Evolutionary conservation across 2,888 invertebrate species (phyloP).

Genomic region (Nymphalis polychloros): DNA sequence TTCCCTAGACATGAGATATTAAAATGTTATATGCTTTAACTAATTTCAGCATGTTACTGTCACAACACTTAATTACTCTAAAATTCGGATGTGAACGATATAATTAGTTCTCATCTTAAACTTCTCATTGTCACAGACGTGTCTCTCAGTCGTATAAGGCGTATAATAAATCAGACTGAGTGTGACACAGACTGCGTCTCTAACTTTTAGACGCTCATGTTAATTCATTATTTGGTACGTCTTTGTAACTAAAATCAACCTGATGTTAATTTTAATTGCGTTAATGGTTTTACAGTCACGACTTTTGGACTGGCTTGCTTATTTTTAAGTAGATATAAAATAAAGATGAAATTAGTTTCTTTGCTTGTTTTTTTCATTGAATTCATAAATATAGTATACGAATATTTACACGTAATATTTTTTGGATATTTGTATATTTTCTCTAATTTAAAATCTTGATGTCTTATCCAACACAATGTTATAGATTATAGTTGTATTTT

Average conservation of each 20-base stretch:
- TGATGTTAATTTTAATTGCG: slow-evolving; percentile 25
- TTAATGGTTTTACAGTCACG: neutral
- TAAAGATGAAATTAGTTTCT: too few relatives aligned
- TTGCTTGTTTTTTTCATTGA: too few relatives aligned
- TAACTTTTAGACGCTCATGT: slow-evolving; percentile 53
- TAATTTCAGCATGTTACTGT: slow-evolving; percentile 1
- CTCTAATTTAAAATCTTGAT: too few relatives aligned
- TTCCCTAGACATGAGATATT: neutral
- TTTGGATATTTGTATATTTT: too few relatives aligned
- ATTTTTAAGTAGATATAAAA: neutral
- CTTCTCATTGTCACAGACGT: slow-evolving; percentile 27
- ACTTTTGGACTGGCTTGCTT: too few relatives aligned
- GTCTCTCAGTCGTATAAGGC: slow-evolving; percentile 27
- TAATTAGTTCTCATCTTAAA: slow-evolving; percentile 26
- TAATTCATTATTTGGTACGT: slow-evolving; percentile 46
- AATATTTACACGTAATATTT: too few relatives aligned
- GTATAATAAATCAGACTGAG: slow-evolving; percentile 36
- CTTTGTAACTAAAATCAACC: slow-evolving; percentile 12
- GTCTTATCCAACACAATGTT: too few relatives aligned
- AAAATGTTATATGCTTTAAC: neutral
- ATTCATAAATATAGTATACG: too few relatives aligned
- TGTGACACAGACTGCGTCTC: slow-evolving; percentile 36
- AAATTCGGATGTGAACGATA: slow-evolving; percentile 1
- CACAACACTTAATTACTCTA: slow-evolving; percentile 5
- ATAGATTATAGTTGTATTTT: too few relatives aligned